These are phyloP conservation scores for Tragelaphus strepsiceros DNA, from an alignment of 2,113 vertebrate genomes.

Conservation along the genomic window DNA sequence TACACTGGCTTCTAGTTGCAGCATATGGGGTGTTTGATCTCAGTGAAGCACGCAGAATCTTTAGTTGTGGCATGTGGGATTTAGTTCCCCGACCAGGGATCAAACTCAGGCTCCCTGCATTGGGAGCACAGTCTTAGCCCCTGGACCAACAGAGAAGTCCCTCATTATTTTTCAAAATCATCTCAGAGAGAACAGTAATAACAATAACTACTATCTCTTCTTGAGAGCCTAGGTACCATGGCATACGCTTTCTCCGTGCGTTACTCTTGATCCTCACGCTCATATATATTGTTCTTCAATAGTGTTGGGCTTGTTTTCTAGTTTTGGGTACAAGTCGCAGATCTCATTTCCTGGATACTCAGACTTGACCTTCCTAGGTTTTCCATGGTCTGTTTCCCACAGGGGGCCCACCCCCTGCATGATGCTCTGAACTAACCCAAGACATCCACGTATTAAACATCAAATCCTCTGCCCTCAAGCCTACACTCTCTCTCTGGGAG, in stretches of 20 bases:
- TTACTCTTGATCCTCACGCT: background rate
- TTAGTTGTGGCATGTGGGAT: background rate
- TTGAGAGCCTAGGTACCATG: background rate
- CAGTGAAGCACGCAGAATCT: background rate
- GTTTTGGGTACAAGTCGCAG: background rate
- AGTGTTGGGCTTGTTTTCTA: background rate
- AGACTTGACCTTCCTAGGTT: background rate
- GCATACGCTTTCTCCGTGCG: background rate
- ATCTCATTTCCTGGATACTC: background rate
- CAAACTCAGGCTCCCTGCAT: background rate
- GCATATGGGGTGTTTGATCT: background rate
- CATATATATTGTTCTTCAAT: background rate
- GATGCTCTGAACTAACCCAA: background rate
- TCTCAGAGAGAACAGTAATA: background rate
- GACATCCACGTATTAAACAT: background rate
- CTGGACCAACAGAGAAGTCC: background rate
- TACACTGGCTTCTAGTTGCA: background rate
- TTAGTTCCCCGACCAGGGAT: background rate
- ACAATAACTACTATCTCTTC: background rate
- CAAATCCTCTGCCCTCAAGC: background rate
- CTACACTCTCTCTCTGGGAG: background rate
- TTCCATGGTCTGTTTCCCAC: constrained; percentile 10
- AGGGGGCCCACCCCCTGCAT: background rate
- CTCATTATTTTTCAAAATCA: background rate
- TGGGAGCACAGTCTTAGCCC: background rate